Evolutionary conservation across 2,113 vertebrate species (phyloP).

Genomic region (Talpa occidentalis): DNA sequence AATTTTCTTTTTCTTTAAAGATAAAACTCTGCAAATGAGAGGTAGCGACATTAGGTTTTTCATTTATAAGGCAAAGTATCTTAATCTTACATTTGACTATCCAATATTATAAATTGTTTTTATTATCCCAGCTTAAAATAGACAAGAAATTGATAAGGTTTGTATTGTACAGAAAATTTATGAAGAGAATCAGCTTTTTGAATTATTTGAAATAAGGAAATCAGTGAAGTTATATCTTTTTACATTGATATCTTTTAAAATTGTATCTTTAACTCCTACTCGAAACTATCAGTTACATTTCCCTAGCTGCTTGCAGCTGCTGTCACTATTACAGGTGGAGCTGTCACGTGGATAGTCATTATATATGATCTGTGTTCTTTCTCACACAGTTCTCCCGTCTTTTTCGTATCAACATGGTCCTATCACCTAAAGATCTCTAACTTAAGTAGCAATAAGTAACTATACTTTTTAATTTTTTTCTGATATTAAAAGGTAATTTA

Average conservation of each 20-base stretch:
- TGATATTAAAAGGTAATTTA: constrained; percentile 52
- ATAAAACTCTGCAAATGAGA: constrained; percentile 30
- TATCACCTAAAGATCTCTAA: constrained; percentile 34
- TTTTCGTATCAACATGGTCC: constrained; percentile 9
- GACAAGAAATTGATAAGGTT: constrained; percentile 35
- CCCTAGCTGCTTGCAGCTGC: constrained; percentile 42
- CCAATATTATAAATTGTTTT: constrained; percentile 24
- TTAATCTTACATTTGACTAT: constrained; percentile 25
- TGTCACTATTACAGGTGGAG: constrained; percentile 29
- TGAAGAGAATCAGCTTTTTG: constrained; percentile 26
- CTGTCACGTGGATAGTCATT: constrained; percentile 19
- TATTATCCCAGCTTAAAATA: constrained; percentile 3
- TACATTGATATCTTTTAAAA: constrained; percentile 25
- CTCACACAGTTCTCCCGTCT: neutral
- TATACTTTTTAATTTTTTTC: constrained; percentile 42
- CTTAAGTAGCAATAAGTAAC: constrained; percentile 50
- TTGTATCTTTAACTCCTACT: constrained; percentile 41
- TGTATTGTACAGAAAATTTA: constrained; percentile 18
- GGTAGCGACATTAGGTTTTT: constrained; percentile 25
- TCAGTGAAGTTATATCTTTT: neutral
- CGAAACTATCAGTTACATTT: neutral
- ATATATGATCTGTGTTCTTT: constrained; percentile 31
- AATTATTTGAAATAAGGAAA: constrained; percentile 41
- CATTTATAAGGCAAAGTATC: constrained; percentile 33
- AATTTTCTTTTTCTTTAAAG: constrained; percentile 40